phyloP scores from a whole-genome alignment of 2,113 vertebrate species.

The Ochotona curzoniae region DNA sequence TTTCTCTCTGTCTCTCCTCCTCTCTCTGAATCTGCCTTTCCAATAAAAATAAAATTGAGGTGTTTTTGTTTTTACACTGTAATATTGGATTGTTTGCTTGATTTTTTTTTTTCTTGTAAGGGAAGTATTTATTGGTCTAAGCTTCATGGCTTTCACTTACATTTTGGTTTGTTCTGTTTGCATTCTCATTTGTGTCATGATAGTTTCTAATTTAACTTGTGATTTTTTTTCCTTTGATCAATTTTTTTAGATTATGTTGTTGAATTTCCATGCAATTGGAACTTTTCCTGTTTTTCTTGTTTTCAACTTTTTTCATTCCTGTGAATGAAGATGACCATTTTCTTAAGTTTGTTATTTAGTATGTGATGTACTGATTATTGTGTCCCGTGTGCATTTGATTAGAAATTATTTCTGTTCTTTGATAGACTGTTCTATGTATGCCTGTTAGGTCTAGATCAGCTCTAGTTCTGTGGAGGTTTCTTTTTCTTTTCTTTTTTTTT shows the following conservation, averaged over 20 bases:
- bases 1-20: no score
- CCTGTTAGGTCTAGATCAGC: background rate
- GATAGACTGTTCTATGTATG: background rate
- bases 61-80: background rate
- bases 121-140: background rate
- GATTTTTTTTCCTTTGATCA: background rate
- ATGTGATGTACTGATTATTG: background rate
- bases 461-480: background rate
- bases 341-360: slow-evolving; percentile 16
- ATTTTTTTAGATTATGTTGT: background rate
- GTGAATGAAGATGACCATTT: no score
- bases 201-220: background rate
- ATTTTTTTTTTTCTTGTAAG: background rate
- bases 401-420: background rate
- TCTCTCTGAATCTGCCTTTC: no score
- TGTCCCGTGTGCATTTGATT: background rate
- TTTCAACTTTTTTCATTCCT: background rate
- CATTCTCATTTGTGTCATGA: background rate
- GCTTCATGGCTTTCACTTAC: background rate
- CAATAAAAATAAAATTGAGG: no score
- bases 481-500: background rate
- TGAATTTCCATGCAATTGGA: background rate
- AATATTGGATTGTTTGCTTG: background rate
- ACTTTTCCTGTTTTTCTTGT: background rate
- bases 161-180: background rate